A percentile compares a stretch with the other conserved stretches of the same genome.
Conservation (phyloP, 2,113 vertebrate genomes). For the Megaceryle torquata region DNA sequence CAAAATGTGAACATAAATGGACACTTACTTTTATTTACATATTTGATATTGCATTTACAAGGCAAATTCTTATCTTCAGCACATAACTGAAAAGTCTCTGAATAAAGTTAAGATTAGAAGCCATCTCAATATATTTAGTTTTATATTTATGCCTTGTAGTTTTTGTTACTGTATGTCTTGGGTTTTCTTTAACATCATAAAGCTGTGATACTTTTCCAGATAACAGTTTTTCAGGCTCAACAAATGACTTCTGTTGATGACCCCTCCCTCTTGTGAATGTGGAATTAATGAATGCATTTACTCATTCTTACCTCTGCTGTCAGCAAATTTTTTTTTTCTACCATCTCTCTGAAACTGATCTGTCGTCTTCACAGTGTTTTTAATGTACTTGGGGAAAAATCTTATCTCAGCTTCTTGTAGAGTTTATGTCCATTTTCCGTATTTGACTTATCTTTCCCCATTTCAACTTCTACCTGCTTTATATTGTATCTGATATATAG, state of each 20-base stretch:
- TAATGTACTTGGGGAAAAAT: background rate
- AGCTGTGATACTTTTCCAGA: background rate
- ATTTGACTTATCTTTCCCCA: conserved; percentile 7
- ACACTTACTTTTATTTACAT: background rate
- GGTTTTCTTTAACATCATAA: background rate
- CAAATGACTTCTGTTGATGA: background rate
- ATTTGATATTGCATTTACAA: background rate
- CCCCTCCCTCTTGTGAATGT: background rate
- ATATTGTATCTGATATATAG: background rate
- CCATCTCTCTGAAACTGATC: background rate
- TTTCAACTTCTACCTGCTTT: background rate
- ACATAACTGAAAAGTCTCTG: background rate
- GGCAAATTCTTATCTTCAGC: background rate
- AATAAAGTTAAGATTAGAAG: background rate
- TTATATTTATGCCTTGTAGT: background rate
- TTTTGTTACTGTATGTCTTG: background rate
- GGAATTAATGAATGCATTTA: background rate
- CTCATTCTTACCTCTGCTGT: background rate
- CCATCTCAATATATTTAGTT: background rate
- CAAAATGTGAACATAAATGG: background rate
- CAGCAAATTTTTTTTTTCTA: conserved; percentile 30
- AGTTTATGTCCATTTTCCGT: conserved; percentile 26
- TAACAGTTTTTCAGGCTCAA: background rate
- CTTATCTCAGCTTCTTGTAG: background rate
- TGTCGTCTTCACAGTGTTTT: background rate